A percentile compares a stretch with the other conserved stretches of the same genome.
Conservation (phyloP, 2,888 invertebrate genomes). For the Drosophila parthenogenetica region DNA sequence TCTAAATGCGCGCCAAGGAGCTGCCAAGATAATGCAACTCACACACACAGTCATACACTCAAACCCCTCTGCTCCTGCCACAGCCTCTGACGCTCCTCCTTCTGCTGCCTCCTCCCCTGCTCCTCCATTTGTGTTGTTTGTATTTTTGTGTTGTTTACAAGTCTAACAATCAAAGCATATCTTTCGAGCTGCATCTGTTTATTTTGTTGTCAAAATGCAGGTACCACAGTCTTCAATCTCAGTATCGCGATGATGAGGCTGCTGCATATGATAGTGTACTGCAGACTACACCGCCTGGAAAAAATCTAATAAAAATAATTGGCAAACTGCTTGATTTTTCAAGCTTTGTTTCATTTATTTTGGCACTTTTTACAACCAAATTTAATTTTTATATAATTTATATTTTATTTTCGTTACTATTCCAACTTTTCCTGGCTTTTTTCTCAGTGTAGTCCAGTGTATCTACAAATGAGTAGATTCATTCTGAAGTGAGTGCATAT, state of each 20-base stretch:
- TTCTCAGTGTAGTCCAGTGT: too few relatives aligned
- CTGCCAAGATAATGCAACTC: slow-evolving; percentile 70
- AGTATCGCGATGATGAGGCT: slow-evolving; percentile 18
- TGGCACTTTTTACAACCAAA: too few relatives aligned
- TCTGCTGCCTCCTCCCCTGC: slow-evolving; percentile 27
- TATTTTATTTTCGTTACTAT: too few relatives aligned
- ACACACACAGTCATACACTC: slow-evolving; percentile 17
- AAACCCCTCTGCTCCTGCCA: slow-evolving; percentile 2
- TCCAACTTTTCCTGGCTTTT: too few relatives aligned
- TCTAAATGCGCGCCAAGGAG: slow-evolving; percentile 73
- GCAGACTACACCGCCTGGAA: too few relatives aligned
- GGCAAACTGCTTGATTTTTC: too few relatives aligned
- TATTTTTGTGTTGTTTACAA: slow-evolving; percentile 72
- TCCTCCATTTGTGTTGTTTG: slow-evolving; percentile 40
- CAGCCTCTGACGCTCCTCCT: slow-evolving; percentile 17
- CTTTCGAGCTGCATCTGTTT: slow-evolving; percentile 72
- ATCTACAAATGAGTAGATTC: slow-evolving; percentile 5
- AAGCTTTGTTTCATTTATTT: too few relatives aligned
- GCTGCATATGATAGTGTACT: slow-evolving; percentile 32
- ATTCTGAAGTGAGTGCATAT: slow-evolving; percentile 4
- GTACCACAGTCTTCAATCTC: slow-evolving; percentile 44
- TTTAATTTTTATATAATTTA: too few relatives aligned
- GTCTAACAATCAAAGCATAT: slow-evolving; percentile 78
- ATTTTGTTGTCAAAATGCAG: slow-evolving; percentile 80
- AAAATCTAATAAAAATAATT: too few relatives aligned